phyloP scores from a whole-genome alignment of 2,888 invertebrate genomes.

The Xiphydria camelus region DNA sequence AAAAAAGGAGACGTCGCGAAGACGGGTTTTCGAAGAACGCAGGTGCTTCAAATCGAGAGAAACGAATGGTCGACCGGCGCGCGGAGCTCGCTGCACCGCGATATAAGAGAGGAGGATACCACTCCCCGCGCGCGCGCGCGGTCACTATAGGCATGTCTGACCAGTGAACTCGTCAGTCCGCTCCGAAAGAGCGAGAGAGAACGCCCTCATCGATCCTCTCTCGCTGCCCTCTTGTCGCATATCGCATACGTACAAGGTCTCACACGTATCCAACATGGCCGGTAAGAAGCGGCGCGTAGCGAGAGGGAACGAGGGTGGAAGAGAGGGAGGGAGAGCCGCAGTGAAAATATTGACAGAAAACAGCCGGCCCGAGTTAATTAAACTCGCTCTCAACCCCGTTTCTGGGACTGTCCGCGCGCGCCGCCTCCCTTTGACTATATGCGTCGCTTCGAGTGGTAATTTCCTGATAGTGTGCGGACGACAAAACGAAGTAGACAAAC shows the following conservation, averaged over 20 bases:
- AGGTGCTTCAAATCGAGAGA: too few relatives aligned
- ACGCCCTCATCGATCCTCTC: too few relatives aligned
- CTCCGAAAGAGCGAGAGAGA: too few relatives aligned
- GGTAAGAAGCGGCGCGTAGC: background rate
- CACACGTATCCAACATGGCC: too few relatives aligned
- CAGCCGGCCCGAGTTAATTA: conserved; percentile 53
- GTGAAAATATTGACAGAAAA: conserved; percentile 56
- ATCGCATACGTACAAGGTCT: background rate
- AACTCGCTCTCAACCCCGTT: conserved; percentile 46
- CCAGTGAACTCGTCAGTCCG: too few relatives aligned
- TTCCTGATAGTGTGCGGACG: conserved; percentile 47
- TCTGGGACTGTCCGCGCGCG: conserved; percentile 31
- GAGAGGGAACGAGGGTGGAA: background rate
- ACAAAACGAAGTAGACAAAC: conserved; percentile 44
- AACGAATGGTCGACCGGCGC: too few relatives aligned
- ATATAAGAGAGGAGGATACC: too few relatives aligned
- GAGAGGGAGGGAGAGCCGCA: conserved; percentile 20
- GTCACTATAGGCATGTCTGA: too few relatives aligned
- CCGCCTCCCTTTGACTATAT: conserved; percentile 6
- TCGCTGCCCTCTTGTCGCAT: background rate
- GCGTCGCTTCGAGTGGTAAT: conserved; percentile 49
- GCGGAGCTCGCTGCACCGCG: too few relatives aligned
- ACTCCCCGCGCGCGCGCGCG: too few relatives aligned
- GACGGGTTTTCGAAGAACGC: too few relatives aligned
- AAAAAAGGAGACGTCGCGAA: too few relatives aligned